These are phyloP conservation scores for Phoenoteleia sp. DNA, from an alignment of 2,888 invertebrate genomes.

Conservation along the genomic window DNA sequence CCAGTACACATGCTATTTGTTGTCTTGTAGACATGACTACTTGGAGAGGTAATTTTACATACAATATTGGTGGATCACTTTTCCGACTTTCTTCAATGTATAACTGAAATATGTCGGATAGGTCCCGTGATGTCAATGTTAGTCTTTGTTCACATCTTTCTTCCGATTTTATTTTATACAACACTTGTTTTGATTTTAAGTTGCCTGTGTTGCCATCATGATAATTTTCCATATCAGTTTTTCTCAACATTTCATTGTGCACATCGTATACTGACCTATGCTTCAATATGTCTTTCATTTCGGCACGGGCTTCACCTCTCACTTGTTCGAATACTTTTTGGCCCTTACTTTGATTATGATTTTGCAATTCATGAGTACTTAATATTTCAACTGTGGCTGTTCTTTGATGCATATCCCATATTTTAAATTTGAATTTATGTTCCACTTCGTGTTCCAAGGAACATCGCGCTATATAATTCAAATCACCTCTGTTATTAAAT, in stretches of 20 bases:
- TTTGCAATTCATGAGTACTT: slow-evolving; percentile 1
- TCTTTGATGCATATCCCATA: background rate
- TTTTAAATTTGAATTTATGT: slow-evolving; percentile 13
- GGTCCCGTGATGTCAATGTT: background rate
- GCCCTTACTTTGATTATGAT: background rate
- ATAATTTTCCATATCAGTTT: background rate
- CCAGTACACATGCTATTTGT: background rate
- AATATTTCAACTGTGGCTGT: background rate
- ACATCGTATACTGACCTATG: background rate
- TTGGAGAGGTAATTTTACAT: slow-evolving; percentile 8
- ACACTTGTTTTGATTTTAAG: background rate
- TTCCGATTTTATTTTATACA: slow-evolving; percentile 53
- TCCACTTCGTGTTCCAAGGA: background rate
- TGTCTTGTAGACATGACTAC: slow-evolving; percentile 3
- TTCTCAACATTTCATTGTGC: background rate
- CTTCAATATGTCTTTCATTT: background rate
- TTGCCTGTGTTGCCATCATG: slow-evolving; percentile 21
- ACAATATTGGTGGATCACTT: slow-evolving; percentile 16
- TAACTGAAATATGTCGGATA: background rate
- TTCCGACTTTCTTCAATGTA: background rate
- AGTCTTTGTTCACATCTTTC: background rate
- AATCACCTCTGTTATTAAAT: background rate
- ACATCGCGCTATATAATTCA: background rate
- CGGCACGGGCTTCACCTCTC: slow-evolving; percentile 19
- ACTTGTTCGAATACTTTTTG: background rate